phyloP scores from a whole-genome alignment of 2,797 vertebrate genomes.

The Spinus pinus region DNA sequence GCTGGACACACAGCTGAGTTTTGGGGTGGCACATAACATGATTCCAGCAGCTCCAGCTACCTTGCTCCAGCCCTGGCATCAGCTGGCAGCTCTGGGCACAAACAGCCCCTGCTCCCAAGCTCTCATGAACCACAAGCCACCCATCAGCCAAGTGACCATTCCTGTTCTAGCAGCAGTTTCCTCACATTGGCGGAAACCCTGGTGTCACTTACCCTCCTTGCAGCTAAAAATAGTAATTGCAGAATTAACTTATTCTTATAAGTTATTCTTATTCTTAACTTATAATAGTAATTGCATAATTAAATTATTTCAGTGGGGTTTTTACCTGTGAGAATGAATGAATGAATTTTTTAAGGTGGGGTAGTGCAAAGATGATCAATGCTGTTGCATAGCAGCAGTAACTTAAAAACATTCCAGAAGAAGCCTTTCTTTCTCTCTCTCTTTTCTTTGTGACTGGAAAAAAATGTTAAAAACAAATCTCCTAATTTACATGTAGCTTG shows the following conservation, averaged over 20 bases:
- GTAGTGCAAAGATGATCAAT: background rate
- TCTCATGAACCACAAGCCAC: background rate
- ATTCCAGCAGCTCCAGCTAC: background rate
- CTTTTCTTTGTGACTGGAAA: background rate
- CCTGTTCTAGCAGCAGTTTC: background rate
- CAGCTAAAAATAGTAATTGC: background rate
- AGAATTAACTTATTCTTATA: background rate
- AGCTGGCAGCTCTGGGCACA: background rate
- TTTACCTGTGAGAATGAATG: background rate
- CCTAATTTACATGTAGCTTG: background rate
- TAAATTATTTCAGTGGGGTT: background rate
- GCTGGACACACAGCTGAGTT: background rate
- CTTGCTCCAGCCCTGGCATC: background rate
- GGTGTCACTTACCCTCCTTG: background rate
- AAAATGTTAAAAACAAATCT: slow-evolving; percentile 19
- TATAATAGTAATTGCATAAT: background rate
- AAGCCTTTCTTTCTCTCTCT: background rate
- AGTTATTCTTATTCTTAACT: no score
- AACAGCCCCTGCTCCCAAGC: background rate
- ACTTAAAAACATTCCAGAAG: background rate
- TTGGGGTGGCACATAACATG: background rate
- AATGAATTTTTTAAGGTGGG: background rate
- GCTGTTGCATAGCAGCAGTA: background rate
- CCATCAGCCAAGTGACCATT: background rate
- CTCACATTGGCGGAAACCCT: background rate